These are phyloP conservation scores for Ibycter americanus DNA, from an alignment of 2,797 vertebrate species.

Conservation along the genomic window DNA sequence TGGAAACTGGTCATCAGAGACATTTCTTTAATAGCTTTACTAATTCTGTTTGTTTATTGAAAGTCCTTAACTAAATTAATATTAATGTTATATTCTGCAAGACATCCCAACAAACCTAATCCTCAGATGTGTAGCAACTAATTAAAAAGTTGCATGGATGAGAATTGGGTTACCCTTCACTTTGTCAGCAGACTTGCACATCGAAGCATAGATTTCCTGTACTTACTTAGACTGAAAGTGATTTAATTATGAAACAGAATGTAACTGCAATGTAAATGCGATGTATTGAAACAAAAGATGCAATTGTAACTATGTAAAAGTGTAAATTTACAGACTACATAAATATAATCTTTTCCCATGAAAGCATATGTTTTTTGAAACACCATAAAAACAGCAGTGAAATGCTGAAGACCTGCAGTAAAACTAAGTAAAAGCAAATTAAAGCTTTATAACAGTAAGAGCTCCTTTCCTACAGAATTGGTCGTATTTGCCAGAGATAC, in stretches of 20 bases:
- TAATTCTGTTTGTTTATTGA: conserved; percentile 56
- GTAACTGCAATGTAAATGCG: not conserved
- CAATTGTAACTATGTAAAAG: not conserved
- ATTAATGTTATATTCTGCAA: conserved; percentile 65
- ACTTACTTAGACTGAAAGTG: not conserved
- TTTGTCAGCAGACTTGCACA: conserved; percentile 41
- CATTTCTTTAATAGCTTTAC: conserved; percentile 53
- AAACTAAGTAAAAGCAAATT: conserved; percentile 26
- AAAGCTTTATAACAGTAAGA: not conserved
- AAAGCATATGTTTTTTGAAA: not conserved
- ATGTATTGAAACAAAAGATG: not conserved
- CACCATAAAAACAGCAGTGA: not conserved
- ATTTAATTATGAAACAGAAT: conserved; percentile 37
- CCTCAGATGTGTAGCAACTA: conserved; percentile 50
- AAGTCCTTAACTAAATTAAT: conserved; percentile 49
- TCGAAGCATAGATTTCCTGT: conserved; percentile 39
- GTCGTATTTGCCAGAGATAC: not conserved
- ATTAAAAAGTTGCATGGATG: conserved; percentile 48
- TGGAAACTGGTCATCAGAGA: conserved; percentile 43
- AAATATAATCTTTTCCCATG: not conserved
- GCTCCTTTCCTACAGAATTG: not conserved
- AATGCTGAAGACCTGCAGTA: not conserved
- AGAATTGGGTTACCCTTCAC: conserved; percentile 41
- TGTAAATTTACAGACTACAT: not conserved
- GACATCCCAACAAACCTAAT: conserved; percentile 44